Percentiles rank a stretch among this genome's conserved stretches.
phyloP scores from a whole-genome alignment of 2,113 vertebrate species.

The Phycodurus eques region DNA sequence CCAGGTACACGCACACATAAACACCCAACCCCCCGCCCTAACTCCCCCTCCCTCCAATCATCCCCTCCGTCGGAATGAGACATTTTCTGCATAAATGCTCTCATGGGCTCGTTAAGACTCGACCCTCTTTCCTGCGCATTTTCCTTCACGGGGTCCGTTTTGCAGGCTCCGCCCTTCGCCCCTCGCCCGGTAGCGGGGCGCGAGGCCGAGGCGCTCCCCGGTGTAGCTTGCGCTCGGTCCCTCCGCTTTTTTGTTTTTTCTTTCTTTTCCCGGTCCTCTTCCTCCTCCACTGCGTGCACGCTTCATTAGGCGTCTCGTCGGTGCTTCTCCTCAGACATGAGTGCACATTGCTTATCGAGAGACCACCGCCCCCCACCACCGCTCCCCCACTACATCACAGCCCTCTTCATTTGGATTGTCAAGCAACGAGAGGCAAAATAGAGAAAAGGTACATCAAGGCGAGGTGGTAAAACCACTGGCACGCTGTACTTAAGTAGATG shows the following conservation, averaged over 20 bases:
- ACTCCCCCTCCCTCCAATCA: conserved; percentile 72
- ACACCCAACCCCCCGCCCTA: not conserved
- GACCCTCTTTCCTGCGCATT: conserved; percentile 95
- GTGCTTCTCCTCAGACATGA: conserved; percentile 91
- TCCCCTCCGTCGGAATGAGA: conserved; percentile 89
- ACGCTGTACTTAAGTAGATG: not conserved
- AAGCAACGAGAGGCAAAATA: conserved; percentile 23
- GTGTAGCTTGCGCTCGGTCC: conserved; percentile 23
- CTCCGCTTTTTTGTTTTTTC: conserved; percentile 64
- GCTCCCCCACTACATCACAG: not conserved
- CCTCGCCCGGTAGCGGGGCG: conserved; percentile 61
- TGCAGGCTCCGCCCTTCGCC: conserved; percentile 60
- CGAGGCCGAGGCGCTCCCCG: conserved; percentile 25
- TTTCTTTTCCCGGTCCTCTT: not conserved
- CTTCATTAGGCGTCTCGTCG: conserved; percentile 93
- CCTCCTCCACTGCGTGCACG: conserved; percentile 75
- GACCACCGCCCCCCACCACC: conserved; percentile 22
- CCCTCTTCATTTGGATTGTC: conserved; percentile 39
- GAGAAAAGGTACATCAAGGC: conserved; percentile 59
- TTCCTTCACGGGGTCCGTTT: conserved; percentile 88
- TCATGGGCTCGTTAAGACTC: conserved; percentile 97
- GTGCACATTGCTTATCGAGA: conserved; percentile 89
- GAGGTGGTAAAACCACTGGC: conserved; percentile 33
- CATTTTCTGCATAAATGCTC: conserved; percentile 92
- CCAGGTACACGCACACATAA: conserved; percentile 80